phyloP scores from a whole-genome alignment of 2,888 invertebrate genomes.

The Agrenia bidenticulata region DNA sequence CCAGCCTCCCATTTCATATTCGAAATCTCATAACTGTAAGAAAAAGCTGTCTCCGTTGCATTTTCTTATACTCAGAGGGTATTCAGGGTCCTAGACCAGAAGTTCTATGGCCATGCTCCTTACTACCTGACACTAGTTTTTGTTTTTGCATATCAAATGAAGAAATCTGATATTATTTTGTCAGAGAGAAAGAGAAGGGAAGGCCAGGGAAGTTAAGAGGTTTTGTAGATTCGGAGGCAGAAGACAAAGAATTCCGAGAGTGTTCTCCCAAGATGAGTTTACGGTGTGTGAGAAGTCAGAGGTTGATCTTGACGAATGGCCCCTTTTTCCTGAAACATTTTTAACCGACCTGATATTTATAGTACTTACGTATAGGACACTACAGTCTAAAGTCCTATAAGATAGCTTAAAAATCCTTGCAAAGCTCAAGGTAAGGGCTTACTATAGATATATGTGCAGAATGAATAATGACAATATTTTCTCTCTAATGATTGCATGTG shows the following conservation, averaged over 20 bases:
- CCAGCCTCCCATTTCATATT: too few species aligned
- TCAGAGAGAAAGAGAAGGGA: not conserved
- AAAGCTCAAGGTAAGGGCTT: too few species aligned
- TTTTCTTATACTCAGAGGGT: not conserved
- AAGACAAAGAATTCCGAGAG: constrained; percentile 10
- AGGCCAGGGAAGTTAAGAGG: not conserved
- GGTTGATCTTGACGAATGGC: constrained; percentile 53
- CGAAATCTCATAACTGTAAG: not conserved
- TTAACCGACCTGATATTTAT: constrained; percentile 13
- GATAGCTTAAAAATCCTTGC: too few species aligned
- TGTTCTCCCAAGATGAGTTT: constrained; percentile 16
- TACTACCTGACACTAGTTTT: too few species aligned
- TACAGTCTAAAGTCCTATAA: too few species aligned
- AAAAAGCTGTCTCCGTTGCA: constrained; percentile 13
- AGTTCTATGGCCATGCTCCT: too few species aligned
- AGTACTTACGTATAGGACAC: not conserved
- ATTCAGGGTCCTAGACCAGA: not conserved
- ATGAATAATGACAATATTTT: constrained; percentile 25
- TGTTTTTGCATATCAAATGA: too few species aligned
- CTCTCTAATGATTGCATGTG: not conserved
- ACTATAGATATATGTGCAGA: not conserved
- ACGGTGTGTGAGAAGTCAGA: constrained; percentile 11
- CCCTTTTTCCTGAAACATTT: constrained; percentile 46
- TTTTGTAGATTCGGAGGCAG: not conserved
- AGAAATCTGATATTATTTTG: not conserved